These are phyloP conservation scores for Craterocephalus amniculus DNA, from an alignment of 2,797 vertebrate genomes.

Conservation along the genomic window DNA sequence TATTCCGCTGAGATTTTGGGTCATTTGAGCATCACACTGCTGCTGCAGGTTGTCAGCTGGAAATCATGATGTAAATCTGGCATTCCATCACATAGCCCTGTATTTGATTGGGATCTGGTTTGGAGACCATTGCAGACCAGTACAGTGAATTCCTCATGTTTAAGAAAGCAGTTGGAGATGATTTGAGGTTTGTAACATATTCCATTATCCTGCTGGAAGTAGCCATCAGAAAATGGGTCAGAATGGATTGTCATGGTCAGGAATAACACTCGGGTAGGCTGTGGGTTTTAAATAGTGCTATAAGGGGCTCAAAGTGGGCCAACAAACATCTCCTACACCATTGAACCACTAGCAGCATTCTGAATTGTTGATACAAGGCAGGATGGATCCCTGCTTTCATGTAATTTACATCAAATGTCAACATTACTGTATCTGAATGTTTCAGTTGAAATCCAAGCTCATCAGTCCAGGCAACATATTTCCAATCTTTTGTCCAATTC, in stretches of 20 bases:
- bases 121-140: not conserved
- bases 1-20: not conserved
- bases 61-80: slow-evolving; percentile 54
- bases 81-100: slow-evolving; percentile 30
- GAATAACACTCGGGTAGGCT: not conserved
- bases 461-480: not conserved
- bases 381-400: too few species aligned
- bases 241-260: too few species aligned
- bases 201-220: not conserved
- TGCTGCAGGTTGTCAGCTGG: slow-evolving; percentile 42
- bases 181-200: not conserved
- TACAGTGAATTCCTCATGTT: not conserved
- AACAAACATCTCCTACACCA: not conserved
- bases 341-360: not conserved
- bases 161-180: not conserved
- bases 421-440: not conserved
- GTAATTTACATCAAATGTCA: too few species aligned
- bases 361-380: too few species aligned
- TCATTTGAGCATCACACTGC: not conserved
- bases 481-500: not conserved
- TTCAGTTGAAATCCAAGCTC: not conserved
- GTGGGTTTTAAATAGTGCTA: too few species aligned
- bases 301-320: not conserved
- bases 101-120: not conserved
- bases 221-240: too few species aligned